Base-by-base conservation (phyloP, 2,797 vertebrate species). In the Sebastes umbrosus region DNA sequence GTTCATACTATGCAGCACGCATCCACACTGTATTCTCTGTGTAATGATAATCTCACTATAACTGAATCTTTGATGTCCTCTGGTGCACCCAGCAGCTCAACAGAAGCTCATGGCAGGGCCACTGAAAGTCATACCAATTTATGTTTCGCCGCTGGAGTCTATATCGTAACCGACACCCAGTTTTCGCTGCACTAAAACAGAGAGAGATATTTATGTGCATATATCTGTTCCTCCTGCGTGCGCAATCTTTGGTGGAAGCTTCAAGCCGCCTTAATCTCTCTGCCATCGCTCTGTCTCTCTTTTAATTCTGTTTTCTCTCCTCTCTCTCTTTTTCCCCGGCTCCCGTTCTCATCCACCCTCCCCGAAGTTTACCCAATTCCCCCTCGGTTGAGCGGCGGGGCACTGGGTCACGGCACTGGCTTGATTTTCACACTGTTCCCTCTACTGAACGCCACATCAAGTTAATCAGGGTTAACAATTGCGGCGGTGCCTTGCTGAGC, bases 381-480 rank as follows among this genome's bases (percentile, higher is more conserved):
- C 77, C 32, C 79, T 73, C 52, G 94, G 96, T 95, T 96, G 96
- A 96, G 85, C 3, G 85, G 87, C 87, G 75, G 96, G 96, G 90
- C 95, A 96, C 90, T 96, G 77, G 96, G 96, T 96, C 95, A 92
- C 36, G 70, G 82, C 94, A 80, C 88, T 81, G 76, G 83, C 91
- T 93, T 92, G 94, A 95, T 96, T 96, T 96, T 96, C 95, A 96
- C 95, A 96, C 95, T 90, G 93, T 93, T 95, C 90, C 90, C 90
- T 87, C 90, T 63, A 86, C 88, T 79, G 80, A 94, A 85, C 73
- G 85, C 87, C 95, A 93, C 95, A 87, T 96, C 95, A 95, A 90
- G 90, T 95, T 96, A 96, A 96, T 96, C 95, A 92, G 95, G 95
- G 95, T 96, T 96, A 96, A 96, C 95, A 94, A 96, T 86, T 86